These are phyloP conservation scores for Alviniconcha strummeri DNA, from an alignment of 2,888 invertebrate species.

Conservation along the genomic window DNA sequence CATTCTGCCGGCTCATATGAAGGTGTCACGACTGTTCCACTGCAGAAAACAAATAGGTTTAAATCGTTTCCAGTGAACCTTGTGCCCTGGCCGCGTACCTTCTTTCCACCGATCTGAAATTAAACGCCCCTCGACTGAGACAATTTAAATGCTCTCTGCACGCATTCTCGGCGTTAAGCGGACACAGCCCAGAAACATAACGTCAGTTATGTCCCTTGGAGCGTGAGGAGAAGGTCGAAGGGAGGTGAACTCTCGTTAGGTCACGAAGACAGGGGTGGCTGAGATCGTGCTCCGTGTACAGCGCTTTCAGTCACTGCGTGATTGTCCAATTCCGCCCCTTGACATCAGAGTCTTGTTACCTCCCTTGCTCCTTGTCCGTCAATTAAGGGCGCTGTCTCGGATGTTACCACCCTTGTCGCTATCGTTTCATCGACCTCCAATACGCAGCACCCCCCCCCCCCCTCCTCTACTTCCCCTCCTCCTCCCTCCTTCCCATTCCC, in stretches of 20 bases:
- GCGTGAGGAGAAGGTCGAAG: conserved; percentile 12
- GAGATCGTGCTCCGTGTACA: not conserved
- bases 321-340: conserved; percentile 17
- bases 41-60: conserved; percentile 20
- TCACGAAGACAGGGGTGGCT: not conserved
- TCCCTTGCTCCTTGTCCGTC: conserved; percentile 27
- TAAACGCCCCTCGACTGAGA: not conserved
- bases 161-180: not conserved
- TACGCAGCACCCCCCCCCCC: too few species aligned
- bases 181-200: not conserved
- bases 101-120: conserved; percentile 18
- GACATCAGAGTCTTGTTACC: conserved; percentile 12
- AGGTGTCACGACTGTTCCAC: conserved; percentile 11
- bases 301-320: not conserved
- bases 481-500: too few species aligned
- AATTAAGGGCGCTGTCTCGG: conserved; percentile 23
- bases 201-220: conserved; percentile 1
- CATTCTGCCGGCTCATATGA: conserved; percentile 9
- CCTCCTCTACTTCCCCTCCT: too few species aligned
- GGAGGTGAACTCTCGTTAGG: not conserved
- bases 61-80: conserved; percentile 14
- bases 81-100: conserved; percentile 12
- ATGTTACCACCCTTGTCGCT: conserved; percentile 20
- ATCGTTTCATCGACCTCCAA: conserved; percentile 3
- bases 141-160: not conserved